Evolutionary conservation across 2,797 vertebrate genomes (phyloP).

Genomic region (Valencia hispanica): DNA sequence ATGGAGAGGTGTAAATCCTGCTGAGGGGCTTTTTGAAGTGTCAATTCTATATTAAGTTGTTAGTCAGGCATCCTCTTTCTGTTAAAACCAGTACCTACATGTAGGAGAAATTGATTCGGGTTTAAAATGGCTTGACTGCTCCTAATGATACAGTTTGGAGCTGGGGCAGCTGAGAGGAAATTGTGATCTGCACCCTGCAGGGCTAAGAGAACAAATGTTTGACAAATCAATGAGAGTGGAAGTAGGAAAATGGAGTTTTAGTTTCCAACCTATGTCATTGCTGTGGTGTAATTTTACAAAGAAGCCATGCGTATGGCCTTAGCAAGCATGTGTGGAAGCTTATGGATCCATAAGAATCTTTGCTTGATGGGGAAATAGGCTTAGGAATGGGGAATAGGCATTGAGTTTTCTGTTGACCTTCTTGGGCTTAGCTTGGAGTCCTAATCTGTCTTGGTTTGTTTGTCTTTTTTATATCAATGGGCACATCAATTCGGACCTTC

Average conservation of each 20-base stretch:
- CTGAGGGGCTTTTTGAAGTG: not conserved
- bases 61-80: slow-evolving; percentile 4
- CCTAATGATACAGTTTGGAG: slow-evolving; percentile 35
- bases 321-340: slow-evolving; percentile 26
- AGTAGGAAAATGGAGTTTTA: slow-evolving; percentile 46
- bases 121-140: not conserved
- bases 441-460: not conserved
- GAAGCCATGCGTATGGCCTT: slow-evolving; percentile 37
- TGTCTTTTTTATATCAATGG: not conserved
- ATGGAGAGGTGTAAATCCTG: not conserved
- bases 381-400: not conserved
- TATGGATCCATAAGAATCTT: slow-evolving; percentile 35
- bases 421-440: not conserved
- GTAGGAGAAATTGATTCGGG: slow-evolving; percentile 44
- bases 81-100: slow-evolving; percentile 11
- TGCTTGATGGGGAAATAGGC: slow-evolving; percentile 38
- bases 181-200: slow-evolving; percentile 30
- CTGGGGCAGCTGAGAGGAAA: slow-evolving; percentile 36
- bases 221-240: slow-evolving; percentile 52
- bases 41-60: slow-evolving; percentile 9
- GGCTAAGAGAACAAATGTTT: slow-evolving; percentile 39
- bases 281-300: slow-evolving; percentile 42
- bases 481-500: not conserved
- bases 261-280: slow-evolving; percentile 22
- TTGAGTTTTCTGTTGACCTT: not conserved